A percentile compares a stretch with the other conserved stretches of the same genome.
phyloP scores from a whole-genome alignment of 2,797 vertebrate species.

The Pantherophis vulpinus region DNA sequence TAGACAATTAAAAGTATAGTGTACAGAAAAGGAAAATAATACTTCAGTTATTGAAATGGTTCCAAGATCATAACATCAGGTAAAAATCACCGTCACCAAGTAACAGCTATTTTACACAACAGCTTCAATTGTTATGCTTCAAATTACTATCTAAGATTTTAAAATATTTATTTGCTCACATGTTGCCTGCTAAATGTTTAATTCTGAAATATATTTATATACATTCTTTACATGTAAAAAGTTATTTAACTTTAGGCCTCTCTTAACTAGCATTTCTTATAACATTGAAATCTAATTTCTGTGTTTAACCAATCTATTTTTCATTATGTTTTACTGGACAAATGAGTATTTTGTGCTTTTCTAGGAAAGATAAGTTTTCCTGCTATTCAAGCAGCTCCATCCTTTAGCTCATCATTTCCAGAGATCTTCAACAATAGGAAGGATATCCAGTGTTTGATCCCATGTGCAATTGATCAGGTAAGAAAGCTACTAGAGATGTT shows the following conservation, averaged over 20 bases:
- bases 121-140: neutral
- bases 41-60: neutral
- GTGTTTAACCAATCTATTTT: neutral
- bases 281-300: neutral
- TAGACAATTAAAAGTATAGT: neutral
- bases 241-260: neutral
- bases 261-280: neutral
- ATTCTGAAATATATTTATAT: neutral
- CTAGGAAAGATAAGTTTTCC: conserved; percentile 97
- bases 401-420: conserved; percentile 95
- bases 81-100: neutral
- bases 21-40: neutral
- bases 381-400: conserved; percentile 94
- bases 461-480: conserved; percentile 98
- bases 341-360: conserved; percentile 41
- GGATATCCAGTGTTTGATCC: conserved; percentile 94
- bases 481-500: conserved; percentile 2
- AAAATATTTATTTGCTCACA: neutral
- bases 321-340: neutral
- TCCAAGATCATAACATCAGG: neutral
- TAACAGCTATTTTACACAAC: neutral
- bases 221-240: neutral
- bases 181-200: neutral
- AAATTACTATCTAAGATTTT: neutral
- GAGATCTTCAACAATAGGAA: conserved; percentile 86